Evolutionary conservation across 2,113 vertebrate species (phyloP).

Genomic region (Anas platyrhynchos): DNA sequence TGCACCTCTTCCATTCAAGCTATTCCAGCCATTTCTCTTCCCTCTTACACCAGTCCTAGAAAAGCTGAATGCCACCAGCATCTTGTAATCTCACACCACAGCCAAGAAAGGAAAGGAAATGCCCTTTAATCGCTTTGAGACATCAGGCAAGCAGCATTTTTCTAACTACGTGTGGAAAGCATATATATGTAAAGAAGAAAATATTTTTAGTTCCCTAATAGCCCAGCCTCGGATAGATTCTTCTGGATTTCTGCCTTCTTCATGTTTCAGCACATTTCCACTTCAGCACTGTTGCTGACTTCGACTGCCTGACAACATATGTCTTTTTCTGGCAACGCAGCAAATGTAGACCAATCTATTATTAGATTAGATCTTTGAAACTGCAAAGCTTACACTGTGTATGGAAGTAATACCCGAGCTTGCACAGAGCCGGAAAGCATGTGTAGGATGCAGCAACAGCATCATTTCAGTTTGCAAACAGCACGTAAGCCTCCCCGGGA

Average conservation of each 20-base stretch:
- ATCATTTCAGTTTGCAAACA: conserved; percentile 27
- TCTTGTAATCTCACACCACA: not conserved
- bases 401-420: not conserved
- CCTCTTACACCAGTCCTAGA: not conserved
- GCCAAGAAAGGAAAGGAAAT: not conserved
- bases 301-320: conserved; percentile 65
- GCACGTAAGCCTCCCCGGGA: not conserved
- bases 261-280: conserved; percentile 35
- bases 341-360: conserved; percentile 61
- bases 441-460: not conserved
- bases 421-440: not conserved
- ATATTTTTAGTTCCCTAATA: conserved; percentile 11
- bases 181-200: not conserved
- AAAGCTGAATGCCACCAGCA: not conserved
- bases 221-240: conserved; percentile 7
- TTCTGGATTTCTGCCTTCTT: conserved; percentile 54
- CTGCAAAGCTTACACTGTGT: not conserved
- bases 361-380: conserved; percentile 46
- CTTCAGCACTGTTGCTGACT: conserved; percentile 49
- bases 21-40: not conserved
- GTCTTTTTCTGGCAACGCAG: conserved; percentile 62
- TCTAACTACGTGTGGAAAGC: not conserved
- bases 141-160: not conserved
- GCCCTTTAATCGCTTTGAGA: not conserved
- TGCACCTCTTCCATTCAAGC: not conserved